These are phyloP conservation scores for Threskiornis aethiopicus DNA, from an alignment of 2,797 vertebrate species.

Conservation along the genomic window DNA sequence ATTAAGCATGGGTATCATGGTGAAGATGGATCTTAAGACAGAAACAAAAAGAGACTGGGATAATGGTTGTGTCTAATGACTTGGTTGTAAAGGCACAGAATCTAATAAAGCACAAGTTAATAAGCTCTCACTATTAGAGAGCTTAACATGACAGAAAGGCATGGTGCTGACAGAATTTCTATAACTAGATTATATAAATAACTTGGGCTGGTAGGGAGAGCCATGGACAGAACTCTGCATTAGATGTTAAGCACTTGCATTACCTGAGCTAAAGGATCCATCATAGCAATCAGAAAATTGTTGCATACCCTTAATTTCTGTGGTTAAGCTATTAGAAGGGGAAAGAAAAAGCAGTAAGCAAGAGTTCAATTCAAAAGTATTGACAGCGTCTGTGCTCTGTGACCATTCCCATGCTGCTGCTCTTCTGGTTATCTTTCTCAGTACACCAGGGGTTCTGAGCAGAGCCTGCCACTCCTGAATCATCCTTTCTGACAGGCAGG, in stretches of 20 bases:
- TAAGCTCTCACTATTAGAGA: conserved; percentile 20
- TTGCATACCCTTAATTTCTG: background rate
- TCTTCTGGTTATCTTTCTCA: background rate
- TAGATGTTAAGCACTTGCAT: background rate
- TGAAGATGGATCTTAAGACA: conserved; percentile 9
- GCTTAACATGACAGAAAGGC: conserved; percentile 23
- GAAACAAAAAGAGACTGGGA: background rate
- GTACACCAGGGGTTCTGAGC: background rate
- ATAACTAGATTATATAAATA: conserved; percentile 5
- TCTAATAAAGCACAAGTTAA: conserved; percentile 45
- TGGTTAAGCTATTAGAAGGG: background rate
- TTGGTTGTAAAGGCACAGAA: conserved; percentile 19
- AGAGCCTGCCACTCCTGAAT: background rate
- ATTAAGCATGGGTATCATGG: background rate
- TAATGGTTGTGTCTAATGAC: conserved; percentile 46
- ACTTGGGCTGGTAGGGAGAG: background rate
- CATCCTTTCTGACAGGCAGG: conserved; percentile 18
- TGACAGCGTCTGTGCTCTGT: background rate
- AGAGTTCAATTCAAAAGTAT: background rate
- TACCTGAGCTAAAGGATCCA: background rate
- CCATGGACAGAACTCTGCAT: background rate
- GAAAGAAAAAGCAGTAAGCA: background rate
- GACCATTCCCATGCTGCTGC: background rate
- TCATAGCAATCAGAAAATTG: background rate
- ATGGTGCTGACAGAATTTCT: conserved; percentile 3